These are phyloP conservation scores for Gila orcuttii DNA, from an alignment of 2,113 vertebrate genomes.

Conservation along the genomic window DNA sequence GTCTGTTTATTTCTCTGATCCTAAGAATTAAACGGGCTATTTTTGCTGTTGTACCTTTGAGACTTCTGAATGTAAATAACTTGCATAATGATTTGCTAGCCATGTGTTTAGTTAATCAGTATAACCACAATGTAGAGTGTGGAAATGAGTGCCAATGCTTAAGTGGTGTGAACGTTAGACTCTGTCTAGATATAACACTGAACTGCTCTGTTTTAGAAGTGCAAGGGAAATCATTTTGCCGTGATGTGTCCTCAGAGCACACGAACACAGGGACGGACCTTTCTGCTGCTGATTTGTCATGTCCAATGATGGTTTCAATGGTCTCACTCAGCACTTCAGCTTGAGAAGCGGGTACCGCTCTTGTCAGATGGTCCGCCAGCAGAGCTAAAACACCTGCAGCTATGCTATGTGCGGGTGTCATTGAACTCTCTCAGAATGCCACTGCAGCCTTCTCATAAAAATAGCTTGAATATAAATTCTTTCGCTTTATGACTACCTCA, in stretches of 20 bases:
- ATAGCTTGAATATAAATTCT: not conserved
- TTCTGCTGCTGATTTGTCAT: not conserved
- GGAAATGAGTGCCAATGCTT: slow-evolving; percentile 3
- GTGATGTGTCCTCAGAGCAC: not conserved
- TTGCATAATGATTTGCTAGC: not conserved
- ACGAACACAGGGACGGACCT: not conserved
- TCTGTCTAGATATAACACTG: not conserved
- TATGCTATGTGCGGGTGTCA: not conserved
- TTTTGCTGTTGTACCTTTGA: not conserved
- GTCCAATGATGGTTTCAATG: not conserved
- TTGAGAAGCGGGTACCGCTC: not conserved
- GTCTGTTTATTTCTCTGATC: not conserved
- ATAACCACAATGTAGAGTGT: not conserved
- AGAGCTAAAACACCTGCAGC: slow-evolving; percentile 7
- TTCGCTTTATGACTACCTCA: not conserved
- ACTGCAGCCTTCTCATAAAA: slow-evolving; percentile 2
- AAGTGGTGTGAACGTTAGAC: slow-evolving; percentile 3
- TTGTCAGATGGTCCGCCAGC: not conserved
- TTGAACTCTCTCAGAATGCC: not conserved
- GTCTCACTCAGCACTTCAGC: not conserved
- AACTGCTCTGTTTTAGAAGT: not conserved
- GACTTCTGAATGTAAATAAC: not conserved
- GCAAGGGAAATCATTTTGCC: not conserved
- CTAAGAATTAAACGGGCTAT: not conserved
- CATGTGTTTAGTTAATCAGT: not conserved